phyloP scores from a whole-genome alignment of 2,113 vertebrate species.

The Terrapene triunguis region DNA sequence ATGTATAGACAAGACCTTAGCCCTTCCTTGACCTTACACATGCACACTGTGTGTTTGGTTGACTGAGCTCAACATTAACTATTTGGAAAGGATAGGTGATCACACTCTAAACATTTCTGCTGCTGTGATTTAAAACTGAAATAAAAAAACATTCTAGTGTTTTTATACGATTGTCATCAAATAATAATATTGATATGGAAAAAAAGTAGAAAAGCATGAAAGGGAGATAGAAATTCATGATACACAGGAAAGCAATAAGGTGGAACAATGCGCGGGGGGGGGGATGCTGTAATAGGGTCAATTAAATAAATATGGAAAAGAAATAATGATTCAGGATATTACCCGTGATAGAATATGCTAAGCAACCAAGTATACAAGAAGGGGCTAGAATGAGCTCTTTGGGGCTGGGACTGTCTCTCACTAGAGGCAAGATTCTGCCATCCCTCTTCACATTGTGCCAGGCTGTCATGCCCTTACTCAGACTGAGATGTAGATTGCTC shows the following conservation, averaged over 20 bases:
- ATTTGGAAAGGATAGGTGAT: fast-evolving
- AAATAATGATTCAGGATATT: background rate
- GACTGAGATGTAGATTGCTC: background rate
- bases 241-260: background rate
- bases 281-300: background rate
- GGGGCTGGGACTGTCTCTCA: background rate
- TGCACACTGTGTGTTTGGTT: fast-evolving
- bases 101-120: fast-evolving
- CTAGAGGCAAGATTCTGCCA: background rate
- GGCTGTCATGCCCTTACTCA: background rate
- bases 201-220: background rate
- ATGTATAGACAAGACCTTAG: fast-evolving
- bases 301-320: background rate
- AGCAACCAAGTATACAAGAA: background rate
- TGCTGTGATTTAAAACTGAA: fast-evolving
- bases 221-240: background rate
- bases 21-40: background rate
- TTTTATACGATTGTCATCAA: background rate
- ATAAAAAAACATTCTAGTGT: background rate
- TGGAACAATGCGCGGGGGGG: fast-evolving
- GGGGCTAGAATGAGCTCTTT: background rate
- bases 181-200: fast-evolving
- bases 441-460: background rate
- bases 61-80: background rate
- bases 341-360: background rate